Conservation (phyloP, 2,113 vertebrate species). For the Xiphias gladius region DNA sequence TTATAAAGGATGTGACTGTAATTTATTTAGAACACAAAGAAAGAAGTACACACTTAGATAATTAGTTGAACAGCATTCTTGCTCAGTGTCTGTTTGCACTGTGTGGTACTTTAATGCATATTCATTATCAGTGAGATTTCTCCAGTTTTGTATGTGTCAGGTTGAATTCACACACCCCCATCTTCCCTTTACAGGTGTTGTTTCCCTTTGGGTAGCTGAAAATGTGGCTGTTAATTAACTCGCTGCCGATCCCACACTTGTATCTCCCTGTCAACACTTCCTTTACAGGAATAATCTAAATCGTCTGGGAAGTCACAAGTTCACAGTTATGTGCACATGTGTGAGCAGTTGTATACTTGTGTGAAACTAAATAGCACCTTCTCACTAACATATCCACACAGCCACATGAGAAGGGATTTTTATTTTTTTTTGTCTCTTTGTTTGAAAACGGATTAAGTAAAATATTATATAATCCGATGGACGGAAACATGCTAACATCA, state of each 20-base stretch:
- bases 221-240: constrained; percentile 76
- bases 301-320: constrained; percentile 71
- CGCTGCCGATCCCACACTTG: constrained; percentile 44
- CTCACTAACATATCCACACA: constrained; percentile 25
- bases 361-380: constrained; percentile 23
- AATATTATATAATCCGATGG: too few relatives aligned
- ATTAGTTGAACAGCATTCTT: constrained; percentile 8
- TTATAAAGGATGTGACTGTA: neutral
- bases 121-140: constrained; percentile 48
- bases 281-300: constrained; percentile 73
- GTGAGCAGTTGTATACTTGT: constrained; percentile 12
- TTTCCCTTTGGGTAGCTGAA: constrained; percentile 58
- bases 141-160: constrained; percentile 48
- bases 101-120: constrained; percentile 29
- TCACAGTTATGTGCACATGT: constrained; percentile 54
- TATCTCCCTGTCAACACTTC: constrained; percentile 77
- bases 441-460: too few relatives aligned
- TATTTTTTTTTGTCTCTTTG: too few relatives aligned
- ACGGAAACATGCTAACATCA: too few relatives aligned
- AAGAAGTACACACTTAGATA: neutral
- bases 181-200: constrained; percentile 60
- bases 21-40: constrained; percentile 5
- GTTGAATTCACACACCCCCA: constrained; percentile 43
- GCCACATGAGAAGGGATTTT: neutral
- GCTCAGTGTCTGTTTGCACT: constrained; percentile 16